Evolutionary conservation across 2,888 invertebrate genomes (phyloP).

Genomic region (Norana najaformis): DNA sequence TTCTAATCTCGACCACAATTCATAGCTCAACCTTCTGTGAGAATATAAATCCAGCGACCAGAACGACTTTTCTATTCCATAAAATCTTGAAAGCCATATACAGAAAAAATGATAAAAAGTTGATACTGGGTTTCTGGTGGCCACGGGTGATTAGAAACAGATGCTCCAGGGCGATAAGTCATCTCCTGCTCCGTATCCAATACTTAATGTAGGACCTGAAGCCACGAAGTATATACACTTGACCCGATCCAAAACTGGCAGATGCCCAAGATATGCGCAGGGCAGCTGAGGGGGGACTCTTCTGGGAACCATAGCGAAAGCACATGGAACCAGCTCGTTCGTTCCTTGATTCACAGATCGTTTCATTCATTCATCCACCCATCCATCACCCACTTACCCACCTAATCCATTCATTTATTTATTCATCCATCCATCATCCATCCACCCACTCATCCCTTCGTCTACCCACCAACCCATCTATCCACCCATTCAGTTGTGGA

Average conservation of each 20-base stretch:
- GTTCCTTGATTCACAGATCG: too few relatives aligned
- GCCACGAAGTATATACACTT: neutral
- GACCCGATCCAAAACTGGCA: neutral
- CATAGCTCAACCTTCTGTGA: neutral
- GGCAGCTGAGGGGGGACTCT: neutral
- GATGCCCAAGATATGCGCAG: neutral
- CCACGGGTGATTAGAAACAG: neutral
- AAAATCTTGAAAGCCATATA: neutral
- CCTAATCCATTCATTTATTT: too few relatives aligned
- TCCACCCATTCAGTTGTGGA: too few relatives aligned
- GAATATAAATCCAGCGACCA: neutral
- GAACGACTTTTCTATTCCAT: neutral
- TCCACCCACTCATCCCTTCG: too few relatives aligned
- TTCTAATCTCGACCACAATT: too few relatives aligned
- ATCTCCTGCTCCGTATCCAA: neutral
- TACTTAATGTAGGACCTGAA: neutral
- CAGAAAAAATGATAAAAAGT: neutral
- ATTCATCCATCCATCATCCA: too few relatives aligned
- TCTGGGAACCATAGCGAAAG: neutral
- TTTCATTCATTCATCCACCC: too few relatives aligned
- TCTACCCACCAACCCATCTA: too few relatives aligned
- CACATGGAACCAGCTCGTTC: neutral
- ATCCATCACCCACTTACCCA: too few relatives aligned
- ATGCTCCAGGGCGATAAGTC: neutral
- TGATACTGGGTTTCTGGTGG: neutral